Evolutionary conservation across 2,888 invertebrate species (phyloP), one percentile per base, ranked within the genome.

Genomic region (Drosophila histrio): DNA sequence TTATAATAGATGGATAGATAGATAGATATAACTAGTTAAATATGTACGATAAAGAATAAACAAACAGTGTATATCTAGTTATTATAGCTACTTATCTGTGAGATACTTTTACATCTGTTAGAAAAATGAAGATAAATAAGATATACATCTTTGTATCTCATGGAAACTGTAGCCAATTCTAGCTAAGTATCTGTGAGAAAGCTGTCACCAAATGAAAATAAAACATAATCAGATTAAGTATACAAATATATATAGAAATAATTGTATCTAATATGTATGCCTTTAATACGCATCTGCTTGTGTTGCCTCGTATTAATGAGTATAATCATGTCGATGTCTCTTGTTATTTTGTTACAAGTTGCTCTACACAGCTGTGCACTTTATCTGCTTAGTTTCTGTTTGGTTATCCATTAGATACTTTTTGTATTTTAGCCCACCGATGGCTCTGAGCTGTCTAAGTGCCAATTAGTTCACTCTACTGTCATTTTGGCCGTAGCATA

Each of bases 401-500:
- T 75, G 32, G 7, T 17, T 57, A 68, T 61, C 57, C 77, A 61
- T 64, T 76, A 72, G 67, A 76, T 63, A 75, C 52, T 34, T 30
- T 17, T 43, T 54, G 28, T 50, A 38, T 53, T 30, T 56, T 13
- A 7, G 15, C 26, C 30, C 59, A 54, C 5, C 36, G 41, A 19
- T 36, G 19, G 19, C 13, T 26, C 19, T 8, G 17, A 13, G 44
- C 43, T 52, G 44, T 67, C 79, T 62, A 77, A 80, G 71, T 82
- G 82, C 76, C 82, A 86, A 86, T 82, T 82, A 82, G 87, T 80
- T 80, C 63, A 76, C 57, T 80, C 73, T 52, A 79, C 82, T 80
- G 83, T 77, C 86, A 72, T 72, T 77, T 75, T 68, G 59, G 64
- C 30, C 57, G 68, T 72, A 72, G 71, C 80, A 74, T 46, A 79